A percentile compares a stretch with the other conserved stretches of the same genome.
phyloP scores from a whole-genome alignment of 1,140 invertebrate species.

The Drosophila ercepeae region DNA sequence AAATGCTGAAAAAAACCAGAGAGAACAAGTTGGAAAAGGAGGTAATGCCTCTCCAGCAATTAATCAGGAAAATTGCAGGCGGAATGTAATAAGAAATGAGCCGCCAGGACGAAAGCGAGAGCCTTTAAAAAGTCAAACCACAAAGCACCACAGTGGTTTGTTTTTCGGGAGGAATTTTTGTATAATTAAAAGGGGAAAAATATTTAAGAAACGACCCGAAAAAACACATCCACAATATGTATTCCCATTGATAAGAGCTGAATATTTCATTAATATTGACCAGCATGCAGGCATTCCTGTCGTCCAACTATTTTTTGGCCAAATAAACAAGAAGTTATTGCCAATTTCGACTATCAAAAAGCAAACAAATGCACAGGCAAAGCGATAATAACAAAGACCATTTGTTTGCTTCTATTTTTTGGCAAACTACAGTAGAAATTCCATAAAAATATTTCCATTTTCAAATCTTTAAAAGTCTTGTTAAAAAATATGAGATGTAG shows the following conservation, averaged over 20 bases:
- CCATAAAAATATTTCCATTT: too few species aligned
- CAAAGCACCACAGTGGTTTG: too few species aligned
- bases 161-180: neutral
- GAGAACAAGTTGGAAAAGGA: slow-evolving; percentile 10
- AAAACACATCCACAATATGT: neutral
- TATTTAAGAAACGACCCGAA: neutral
- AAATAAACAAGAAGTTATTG: neutral
- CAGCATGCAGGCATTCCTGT: neutral
- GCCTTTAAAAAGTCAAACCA: slow-evolving; percentile 27
- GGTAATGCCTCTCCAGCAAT: slow-evolving; percentile 56
- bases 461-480: too few species aligned
- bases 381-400: slow-evolving; percentile 43
- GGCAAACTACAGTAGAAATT: neutral
- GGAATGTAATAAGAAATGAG: slow-evolving; percentile 48
- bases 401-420: slow-evolving; percentile 44
- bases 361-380: slow-evolving; percentile 32
- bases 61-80: slow-evolving; percentile 66
- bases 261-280: neutral
- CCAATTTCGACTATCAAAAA: slow-evolving; percentile 8
- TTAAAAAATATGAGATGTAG: too few species aligned
- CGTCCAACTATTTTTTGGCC: slow-evolving; percentile 5
- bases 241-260: neutral
- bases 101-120: neutral
- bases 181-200: neutral
- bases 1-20: neutral